phyloP scores from a whole-genome alignment of 2,113 vertebrate species.

The Synchiropus splendidus region DNA sequence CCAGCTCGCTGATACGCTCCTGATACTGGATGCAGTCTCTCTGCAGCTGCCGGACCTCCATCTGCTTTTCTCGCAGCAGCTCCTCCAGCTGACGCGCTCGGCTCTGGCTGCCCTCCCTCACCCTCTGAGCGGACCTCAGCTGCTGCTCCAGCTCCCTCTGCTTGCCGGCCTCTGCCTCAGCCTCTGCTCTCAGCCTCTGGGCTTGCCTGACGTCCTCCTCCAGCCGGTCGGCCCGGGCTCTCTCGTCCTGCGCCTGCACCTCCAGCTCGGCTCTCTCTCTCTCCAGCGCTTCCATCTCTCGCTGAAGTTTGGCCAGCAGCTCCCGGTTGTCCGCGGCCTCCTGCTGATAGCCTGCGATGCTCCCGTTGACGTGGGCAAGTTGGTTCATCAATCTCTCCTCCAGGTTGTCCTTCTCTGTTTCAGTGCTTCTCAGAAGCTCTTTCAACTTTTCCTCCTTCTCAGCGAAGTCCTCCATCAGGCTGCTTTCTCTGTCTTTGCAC shows the following conservation, averaged over 20 bases:
- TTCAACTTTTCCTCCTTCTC: conserved; percentile 65
- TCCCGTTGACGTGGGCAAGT: conserved; percentile 91
- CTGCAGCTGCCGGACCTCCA: conserved; percentile 88
- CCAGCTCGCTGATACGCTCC: conserved; percentile 83
- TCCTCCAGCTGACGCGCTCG: conserved; percentile 85
- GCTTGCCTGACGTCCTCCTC: conserved; percentile 85
- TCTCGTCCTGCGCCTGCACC: conserved; percentile 60
- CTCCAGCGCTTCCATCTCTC: conserved; percentile 67
- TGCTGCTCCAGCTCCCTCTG: conserved; percentile 80
- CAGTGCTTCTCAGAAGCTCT: conserved; percentile 66
- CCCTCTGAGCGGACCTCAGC: conserved; percentile 72
- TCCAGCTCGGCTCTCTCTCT: conserved; percentile 67
- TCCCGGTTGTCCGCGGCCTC: conserved; percentile 74
- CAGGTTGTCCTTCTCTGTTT: conserved; percentile 87
- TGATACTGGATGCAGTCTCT: conserved; percentile 86
- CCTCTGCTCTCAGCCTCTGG: conserved; percentile 70
- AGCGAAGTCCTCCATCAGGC: conserved; percentile 41
- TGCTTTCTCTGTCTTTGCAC: conserved; percentile 43
- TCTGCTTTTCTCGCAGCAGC: conserved; percentile 86
- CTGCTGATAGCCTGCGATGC: conserved; percentile 92
- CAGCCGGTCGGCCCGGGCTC: conserved; percentile 63
- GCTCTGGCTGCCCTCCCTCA: conserved; percentile 69
- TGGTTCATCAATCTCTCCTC: conserved; percentile 97
- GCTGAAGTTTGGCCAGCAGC: conserved; percentile 53
- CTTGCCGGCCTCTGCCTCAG: conserved; percentile 66